A percentile compares a stretch with the other conserved stretches of the same genome.
phyloP scores from a whole-genome alignment of 2,113 vertebrate species.

The Corythornis vintsioides region DNA sequence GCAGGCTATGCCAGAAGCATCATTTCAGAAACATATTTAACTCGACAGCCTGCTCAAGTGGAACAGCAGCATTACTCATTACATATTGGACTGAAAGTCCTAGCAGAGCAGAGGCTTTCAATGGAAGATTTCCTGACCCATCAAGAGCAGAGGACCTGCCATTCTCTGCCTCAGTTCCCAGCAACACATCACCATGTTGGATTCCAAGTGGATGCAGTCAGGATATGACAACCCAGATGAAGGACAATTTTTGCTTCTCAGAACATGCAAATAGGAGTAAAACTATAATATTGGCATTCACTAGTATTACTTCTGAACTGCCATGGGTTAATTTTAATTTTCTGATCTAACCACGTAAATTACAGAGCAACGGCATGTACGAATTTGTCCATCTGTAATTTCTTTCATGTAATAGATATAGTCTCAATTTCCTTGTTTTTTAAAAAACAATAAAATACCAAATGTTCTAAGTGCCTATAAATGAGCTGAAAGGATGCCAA shows the following conservation, averaged over 20 bases:
- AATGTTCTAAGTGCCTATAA: not conserved
- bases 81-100: not conserved
- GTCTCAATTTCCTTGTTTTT: not conserved
- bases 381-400: not conserved
- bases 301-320: not conserved
- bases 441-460: not conserved
- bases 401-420: not conserved
- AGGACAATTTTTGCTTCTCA: not conserved
- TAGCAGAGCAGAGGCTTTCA: not conserved
- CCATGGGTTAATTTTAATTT: not conserved
- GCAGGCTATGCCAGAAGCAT: slow-evolving; percentile 36
- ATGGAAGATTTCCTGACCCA: not conserved
- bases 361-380: not conserved
- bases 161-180: not conserved
- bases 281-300: not conserved
- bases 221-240: not conserved
- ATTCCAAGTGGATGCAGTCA: not conserved
- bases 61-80: slow-evolving; percentile 2
- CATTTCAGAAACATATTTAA: slow-evolving; percentile 38
- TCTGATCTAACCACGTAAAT: not conserved
- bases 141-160: not conserved
- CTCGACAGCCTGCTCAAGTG: slow-evolving; percentile 47
- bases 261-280: not conserved
- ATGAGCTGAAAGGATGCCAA: not conserved
- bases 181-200: not conserved